phyloP scores from a whole-genome alignment of 2,888 invertebrate species.

The Philereme vetulata region DNA sequence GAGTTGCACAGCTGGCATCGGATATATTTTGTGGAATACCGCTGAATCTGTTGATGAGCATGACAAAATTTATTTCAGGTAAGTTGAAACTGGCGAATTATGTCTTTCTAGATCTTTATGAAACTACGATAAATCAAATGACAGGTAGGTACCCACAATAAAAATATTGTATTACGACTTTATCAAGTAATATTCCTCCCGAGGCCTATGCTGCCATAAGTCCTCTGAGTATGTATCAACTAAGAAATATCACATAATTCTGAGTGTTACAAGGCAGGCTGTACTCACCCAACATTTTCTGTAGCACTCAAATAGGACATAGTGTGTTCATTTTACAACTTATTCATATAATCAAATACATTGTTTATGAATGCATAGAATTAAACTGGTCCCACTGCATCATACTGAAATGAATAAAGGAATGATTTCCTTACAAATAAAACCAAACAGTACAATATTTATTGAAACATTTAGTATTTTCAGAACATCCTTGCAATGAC shows the following conservation, averaged over 20 bases:
- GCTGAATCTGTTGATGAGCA: slow-evolving; percentile 64
- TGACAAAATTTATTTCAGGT: too few species aligned
- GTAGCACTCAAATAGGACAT: slow-evolving; percentile 83
- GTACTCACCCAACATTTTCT: slow-evolving; percentile 81
- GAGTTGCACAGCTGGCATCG: slow-evolving; percentile 78
- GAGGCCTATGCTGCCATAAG: too few species aligned
- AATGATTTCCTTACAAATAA: slow-evolving; percentile 27
- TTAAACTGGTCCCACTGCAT: slow-evolving; percentile 71
- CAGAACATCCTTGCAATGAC: slow-evolving; percentile 57
- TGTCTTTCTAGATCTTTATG: too few species aligned
- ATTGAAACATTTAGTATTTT: slow-evolving; percentile 52
- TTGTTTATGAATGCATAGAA: slow-evolving; percentile 56
- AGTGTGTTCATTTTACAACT: slow-evolving; percentile 77
- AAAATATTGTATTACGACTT: too few species aligned
- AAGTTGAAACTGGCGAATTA: too few species aligned
- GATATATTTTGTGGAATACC: slow-evolving; percentile 81
- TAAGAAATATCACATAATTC: not conserved
- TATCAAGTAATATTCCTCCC: too few species aligned
- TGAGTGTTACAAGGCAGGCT: not conserved
- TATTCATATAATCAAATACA: slow-evolving; percentile 60
- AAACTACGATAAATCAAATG: too few species aligned
- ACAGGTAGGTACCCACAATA: too few species aligned
- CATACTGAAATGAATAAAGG: slow-evolving; percentile 62
- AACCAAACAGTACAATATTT: slow-evolving; percentile 38
- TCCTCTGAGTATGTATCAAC: too few species aligned